phyloP scores from a whole-genome alignment of 2,797 vertebrate genomes.

The Perodicticus potto region DNA sequence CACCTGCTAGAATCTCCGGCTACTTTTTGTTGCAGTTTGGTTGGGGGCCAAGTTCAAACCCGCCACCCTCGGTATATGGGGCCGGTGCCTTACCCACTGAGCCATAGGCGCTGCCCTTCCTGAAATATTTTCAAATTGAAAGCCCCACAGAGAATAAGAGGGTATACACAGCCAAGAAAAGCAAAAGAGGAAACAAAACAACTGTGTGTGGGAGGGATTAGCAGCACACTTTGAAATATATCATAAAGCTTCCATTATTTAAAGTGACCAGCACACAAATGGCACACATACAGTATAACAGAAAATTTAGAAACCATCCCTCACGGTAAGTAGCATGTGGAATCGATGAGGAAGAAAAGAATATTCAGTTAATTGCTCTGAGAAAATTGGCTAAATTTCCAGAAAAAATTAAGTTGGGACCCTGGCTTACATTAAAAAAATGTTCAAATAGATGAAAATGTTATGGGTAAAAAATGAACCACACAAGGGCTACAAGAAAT shows the following conservation, averaged over 20 bases:
- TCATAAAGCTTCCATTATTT: neutral
- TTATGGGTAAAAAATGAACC: neutral
- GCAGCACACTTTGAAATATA: neutral
- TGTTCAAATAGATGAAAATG: no score
- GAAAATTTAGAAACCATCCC: neutral
- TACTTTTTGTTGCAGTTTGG: no score
- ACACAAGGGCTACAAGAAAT: neutral
- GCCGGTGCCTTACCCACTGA: no score
- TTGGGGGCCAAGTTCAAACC: no score
- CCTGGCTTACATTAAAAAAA: neutral
- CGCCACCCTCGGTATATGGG: no score
- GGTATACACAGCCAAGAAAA: neutral
- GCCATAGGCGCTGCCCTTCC: no score
- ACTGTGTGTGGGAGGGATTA: accelerated
- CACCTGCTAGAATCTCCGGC: no score
- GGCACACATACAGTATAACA: neutral
- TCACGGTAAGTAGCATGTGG: neutral
- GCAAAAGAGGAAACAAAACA: neutral
- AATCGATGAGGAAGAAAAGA: neutral
- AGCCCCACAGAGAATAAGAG: neutral
- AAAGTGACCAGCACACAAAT: neutral
- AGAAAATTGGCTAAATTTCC: neutral
- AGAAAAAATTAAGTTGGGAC: neutral
- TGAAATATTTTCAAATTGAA: neutral
- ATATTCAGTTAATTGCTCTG: neutral